Evolutionary conservation across 2,888 invertebrate species (phyloP), one percentile per base, ranked within the genome.

Genomic region (Anagyrus pseudococci): DNA sequence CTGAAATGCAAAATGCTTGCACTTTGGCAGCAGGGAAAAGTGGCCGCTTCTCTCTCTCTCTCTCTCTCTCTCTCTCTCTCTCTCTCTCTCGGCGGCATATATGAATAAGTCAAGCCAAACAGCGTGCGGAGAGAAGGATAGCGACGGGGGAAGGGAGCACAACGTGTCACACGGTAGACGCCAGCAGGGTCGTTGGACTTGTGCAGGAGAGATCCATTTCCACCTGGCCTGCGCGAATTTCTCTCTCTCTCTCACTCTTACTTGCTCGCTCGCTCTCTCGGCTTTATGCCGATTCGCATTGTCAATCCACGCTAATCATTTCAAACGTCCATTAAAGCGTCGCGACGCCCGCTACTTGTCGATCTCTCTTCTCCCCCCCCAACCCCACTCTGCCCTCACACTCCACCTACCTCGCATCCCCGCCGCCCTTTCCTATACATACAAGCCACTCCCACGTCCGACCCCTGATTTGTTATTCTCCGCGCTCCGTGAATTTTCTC

Each of bases 261-360:
- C n/a, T n/a, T n/a, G n/a, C n/a, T n/a, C n/a, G n/a, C n/a, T n/a
- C n/a, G 56, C 57, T 48, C 56, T 64, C 57, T 57, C 57, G 60
- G 57, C 58, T 58, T 54, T n/a, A n/a, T n/a, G n/a, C 20, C 52
- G 48, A 19, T 44, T 37, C 48, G 37, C 46, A 58, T 59, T 62
- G 64, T 67, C 64, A 64, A 64, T 64, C 62, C 58, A 37, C 58
- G 61, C 64, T 67, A 67, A 67, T 67, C 67, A 67, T 67, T 67
- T 64, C 64, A 67, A 67, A 64, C 62, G 64, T 67, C 67, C 67
- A 67, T 67, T 67, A 64, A 59, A 60, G 47, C 59, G 66, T 66
- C 62, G 48, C 54, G 20, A 13, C 58, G 53, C 22, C 33, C 6
- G 49, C 17, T 43, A 15, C 43, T 8, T 37, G 19, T 41, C n/a